phyloP scores from a whole-genome alignment of 1,140 invertebrate genomes.

The Drosophila mauritiana region DNA sequence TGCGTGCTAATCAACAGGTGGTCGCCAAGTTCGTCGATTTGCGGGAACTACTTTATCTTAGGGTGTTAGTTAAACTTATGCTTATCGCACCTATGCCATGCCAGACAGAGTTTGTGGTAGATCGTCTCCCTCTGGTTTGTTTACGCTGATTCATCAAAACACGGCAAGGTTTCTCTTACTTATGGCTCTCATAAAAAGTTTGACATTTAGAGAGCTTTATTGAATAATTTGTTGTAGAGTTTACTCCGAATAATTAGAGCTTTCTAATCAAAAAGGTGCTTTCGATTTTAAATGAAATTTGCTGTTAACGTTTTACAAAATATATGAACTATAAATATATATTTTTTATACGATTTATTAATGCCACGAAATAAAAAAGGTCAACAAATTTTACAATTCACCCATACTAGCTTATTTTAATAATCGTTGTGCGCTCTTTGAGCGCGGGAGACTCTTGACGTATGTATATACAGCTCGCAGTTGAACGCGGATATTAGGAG shows the following conservation, averaged over 20 bases:
- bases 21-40: too few relatives aligned
- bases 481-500: constrained; percentile 17
- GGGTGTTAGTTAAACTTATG: neutral
- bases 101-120: neutral
- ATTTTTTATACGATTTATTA: constrained; percentile 17
- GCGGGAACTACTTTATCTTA: neutral
- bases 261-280: constrained; percentile 5
- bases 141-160: neutral
- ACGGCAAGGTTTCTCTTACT: neutral
- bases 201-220: neutral
- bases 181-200: neutral
- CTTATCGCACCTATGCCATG: constrained; percentile 12
- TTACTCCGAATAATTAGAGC: neutral
- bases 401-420: constrained; percentile 30
- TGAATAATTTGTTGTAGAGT: neutral
- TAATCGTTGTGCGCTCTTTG: constrained; percentile 33
- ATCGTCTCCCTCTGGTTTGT: constrained; percentile 13
- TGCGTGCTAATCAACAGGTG: neutral
- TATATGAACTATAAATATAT: neutral
- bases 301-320: neutral
- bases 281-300: neutral
- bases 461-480: constrained; percentile 24
- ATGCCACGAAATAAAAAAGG: constrained; percentile 25
- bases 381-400: constrained; percentile 31
- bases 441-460: constrained; percentile 41